Percentiles rank a stretch among this genome's conserved stretches.
These are phyloP conservation scores for Pempheris klunzingeri DNA, from an alignment of 2,797 vertebrate species.

Conservation along the genomic window DNA sequence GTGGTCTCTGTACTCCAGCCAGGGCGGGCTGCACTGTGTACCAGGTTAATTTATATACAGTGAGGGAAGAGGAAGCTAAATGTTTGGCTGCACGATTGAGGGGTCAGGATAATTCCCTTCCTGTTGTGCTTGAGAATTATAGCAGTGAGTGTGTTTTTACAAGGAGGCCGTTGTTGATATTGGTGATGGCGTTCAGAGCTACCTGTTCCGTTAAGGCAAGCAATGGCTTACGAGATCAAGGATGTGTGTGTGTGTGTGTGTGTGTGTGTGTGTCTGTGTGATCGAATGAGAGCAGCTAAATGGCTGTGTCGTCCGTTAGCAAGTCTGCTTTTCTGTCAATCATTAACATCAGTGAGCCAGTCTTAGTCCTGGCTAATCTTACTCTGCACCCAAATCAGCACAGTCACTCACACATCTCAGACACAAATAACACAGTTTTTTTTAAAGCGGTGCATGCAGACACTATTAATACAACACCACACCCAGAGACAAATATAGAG, in stretches of 20 bases:
- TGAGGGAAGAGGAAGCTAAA: slow-evolving; percentile 65
- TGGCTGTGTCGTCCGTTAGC: slow-evolving; percentile 46
- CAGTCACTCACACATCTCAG: slow-evolving; percentile 36
- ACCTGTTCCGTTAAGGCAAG: slow-evolving; percentile 52
- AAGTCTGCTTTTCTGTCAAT: slow-evolving; percentile 69
- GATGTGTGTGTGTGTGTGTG: slow-evolving; percentile 18
- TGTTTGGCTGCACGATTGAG: slow-evolving; percentile 66
- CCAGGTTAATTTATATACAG: slow-evolving; percentile 64
- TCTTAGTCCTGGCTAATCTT: slow-evolving; percentile 48
- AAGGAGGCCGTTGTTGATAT: slow-evolving; percentile 49
- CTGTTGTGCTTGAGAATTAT: slow-evolving; percentile 60
- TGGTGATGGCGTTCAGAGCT: slow-evolving; percentile 42
- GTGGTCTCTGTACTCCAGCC: slow-evolving; percentile 37
- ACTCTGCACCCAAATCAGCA: slow-evolving; percentile 28
- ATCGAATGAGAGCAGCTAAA: slow-evolving; percentile 34
- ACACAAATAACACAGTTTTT: slow-evolving; percentile 40
- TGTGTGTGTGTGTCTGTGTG: slow-evolving; percentile 14
- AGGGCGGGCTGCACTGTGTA: slow-evolving; percentile 35
- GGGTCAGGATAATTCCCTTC: slow-evolving; percentile 61
- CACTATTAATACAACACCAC: slow-evolving; percentile 51
- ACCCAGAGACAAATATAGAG: slow-evolving; percentile 47
- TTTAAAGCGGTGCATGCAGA: slow-evolving; percentile 10
- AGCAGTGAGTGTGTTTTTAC: slow-evolving; percentile 41
- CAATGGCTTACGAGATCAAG: background rate
- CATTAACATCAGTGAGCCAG: slow-evolving; percentile 69